Conservation (phyloP, 1,140 invertebrate genomes). For the Ceratina calcarata region DNA sequence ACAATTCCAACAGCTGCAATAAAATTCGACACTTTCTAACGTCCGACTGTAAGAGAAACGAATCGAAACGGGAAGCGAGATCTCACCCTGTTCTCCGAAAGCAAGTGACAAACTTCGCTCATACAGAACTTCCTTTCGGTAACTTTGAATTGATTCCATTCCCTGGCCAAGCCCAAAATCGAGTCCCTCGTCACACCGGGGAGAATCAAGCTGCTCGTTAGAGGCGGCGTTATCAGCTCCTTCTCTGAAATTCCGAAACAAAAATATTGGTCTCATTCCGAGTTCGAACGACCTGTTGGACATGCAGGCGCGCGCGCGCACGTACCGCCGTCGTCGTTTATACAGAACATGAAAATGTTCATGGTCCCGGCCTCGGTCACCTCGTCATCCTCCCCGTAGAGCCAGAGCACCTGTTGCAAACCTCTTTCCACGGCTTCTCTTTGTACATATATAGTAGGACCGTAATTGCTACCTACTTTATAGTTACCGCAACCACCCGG, state of each 20-base stretch:
- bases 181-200: conserved; percentile 96
- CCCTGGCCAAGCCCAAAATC: conserved; percentile 88
- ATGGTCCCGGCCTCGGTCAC: conserved; percentile 99
- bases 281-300: not conserved
- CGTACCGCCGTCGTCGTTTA: conserved; percentile 94
- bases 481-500: conserved; percentile 96
- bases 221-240: conserved; percentile 95
- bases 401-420: conserved; percentile 98
- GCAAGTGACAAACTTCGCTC: conserved; percentile 87
- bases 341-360: conserved; percentile 97
- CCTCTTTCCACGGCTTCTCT: conserved; percentile 89
- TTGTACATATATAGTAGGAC: conserved; percentile 91
- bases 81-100: conserved; percentile 91
- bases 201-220: conserved; percentile 92
- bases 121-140: conserved; percentile 93
- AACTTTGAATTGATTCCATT: conserved; percentile 95
- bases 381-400: conserved; percentile 96
- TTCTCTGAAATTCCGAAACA: conserved; percentile 84
- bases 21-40: conserved; percentile 16
- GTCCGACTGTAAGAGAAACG: too few relatives aligned
- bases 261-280: conserved; percentile 14
- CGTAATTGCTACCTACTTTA: conserved; percentile 98
- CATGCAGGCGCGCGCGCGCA: not conserved
- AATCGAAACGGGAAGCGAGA: too few relatives aligned
- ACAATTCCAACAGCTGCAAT: conserved; percentile 93